Base-by-base conservation (phyloP, 2,888 invertebrate species). In the Platycnemis pennipes region DNA sequence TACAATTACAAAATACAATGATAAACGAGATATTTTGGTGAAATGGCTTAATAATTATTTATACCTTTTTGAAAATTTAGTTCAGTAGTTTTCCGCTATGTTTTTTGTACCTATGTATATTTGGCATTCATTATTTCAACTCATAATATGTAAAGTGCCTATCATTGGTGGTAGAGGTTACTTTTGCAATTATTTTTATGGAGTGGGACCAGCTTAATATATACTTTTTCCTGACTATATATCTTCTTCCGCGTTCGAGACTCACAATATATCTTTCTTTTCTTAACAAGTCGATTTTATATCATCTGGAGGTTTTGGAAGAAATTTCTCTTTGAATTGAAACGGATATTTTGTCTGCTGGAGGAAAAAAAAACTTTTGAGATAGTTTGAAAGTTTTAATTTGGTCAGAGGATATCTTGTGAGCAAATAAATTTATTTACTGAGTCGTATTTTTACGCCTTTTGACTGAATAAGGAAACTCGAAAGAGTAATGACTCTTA, bases 361-460 rank as follows among this genome's bases (percentile, higher is more conserved):
- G 86, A 87, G 46, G 4, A 87, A 77, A 77, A 46, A 26, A n/a
- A 87, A 45, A 87, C 87, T 87, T 87, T n/a, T 3, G 26, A 49
- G 42, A 42, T 31, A 37, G 89, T 89, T 46, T 22, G 42, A 56
- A 91, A 91, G 44, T 91, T 91, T 91, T 91, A 91, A 91, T 91
- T 91, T 91, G 91, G 63, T 44, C 42, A 69, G 63, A 63, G 63
- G 63, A 91, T 44, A 37, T 44, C 91, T 91, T 91, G 91, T 91
- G 91, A 91, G 63, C 91, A 91, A 69, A 91, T 91, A 91, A 91
- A 91, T 91, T 91, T 91, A 91, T 63, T 69, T 63, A 91, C 69
- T 89, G 89, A 89, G 89, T 91, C 91, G 37, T 69, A 91, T 91
- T 91, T 91, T 91, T 91, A 91, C 91, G 91, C 91, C 91, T 91